phyloP scores from a whole-genome alignment of 2,113 vertebrate species.

The Rhinoderma darwinii region DNA sequence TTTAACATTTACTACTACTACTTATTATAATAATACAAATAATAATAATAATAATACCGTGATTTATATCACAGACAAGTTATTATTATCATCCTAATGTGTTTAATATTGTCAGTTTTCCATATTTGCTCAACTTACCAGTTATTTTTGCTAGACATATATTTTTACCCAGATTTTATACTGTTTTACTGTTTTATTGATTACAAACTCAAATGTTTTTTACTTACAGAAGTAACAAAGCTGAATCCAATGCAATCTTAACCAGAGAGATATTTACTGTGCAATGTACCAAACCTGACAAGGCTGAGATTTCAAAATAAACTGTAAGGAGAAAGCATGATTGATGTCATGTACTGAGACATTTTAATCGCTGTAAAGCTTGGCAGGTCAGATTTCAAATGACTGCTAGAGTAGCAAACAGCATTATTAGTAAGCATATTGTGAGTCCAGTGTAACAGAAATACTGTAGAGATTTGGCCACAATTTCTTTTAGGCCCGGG shows the following conservation, averaged over 20 bases:
- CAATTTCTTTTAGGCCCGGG: neutral
- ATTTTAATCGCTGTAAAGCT: conserved; percentile 22
- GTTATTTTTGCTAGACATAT: no score
- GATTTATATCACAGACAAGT: no score
- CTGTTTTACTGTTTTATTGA: no score
- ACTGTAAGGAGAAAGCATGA: conserved; percentile 23
- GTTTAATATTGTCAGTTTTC: no score
- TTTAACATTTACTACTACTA: no score
- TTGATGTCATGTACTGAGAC: conserved; percentile 18
- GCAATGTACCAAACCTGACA: conserved; percentile 35
- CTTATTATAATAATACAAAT: no score
- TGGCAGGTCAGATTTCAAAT: conserved; percentile 26
- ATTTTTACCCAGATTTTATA: no score
- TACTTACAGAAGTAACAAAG: neutral
- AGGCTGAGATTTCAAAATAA: conserved; percentile 22
- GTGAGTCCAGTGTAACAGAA: neutral
- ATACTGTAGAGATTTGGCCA: neutral
- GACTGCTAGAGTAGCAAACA: neutral
- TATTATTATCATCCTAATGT: no score
- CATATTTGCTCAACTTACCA: no score
- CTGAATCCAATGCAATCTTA: neutral
- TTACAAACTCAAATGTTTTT: neutral
- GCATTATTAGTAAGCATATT: conserved; percentile 19
- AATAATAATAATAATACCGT: no score
- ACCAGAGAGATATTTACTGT: conserved; percentile 25